phyloP scores from a whole-genome alignment of 1,140 invertebrate genomes.

The Philaenus spumarius region DNA sequence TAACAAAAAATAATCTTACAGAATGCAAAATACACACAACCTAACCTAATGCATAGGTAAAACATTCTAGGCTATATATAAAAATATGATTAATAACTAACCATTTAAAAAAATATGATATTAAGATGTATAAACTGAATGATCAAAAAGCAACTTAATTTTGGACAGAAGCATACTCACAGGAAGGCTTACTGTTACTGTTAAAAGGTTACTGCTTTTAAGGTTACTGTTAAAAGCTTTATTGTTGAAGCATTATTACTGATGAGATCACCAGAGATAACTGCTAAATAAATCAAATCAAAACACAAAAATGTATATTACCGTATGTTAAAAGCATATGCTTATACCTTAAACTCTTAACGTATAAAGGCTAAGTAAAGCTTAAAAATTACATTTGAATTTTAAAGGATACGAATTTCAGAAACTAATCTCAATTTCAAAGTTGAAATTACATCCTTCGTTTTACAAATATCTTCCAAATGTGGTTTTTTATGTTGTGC shows the following conservation, averaged over 20 bases:
- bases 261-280: background rate
- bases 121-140: no score
- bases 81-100: no score
- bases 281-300: background rate
- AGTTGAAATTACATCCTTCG: background rate
- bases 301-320: background rate
- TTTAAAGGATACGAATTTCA: constrained; percentile 8
- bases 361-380: background rate
- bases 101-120: no score
- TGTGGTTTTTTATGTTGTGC: no score
- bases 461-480: no score
- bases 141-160: no score
- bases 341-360: background rate
- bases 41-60: no score
- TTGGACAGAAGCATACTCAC: no score
- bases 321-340: background rate
- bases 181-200: no score
- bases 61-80: no score
- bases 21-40: no score
- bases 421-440: constrained; percentile 7
- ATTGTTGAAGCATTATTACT: background rate
- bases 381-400: background rate
- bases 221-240: background rate
- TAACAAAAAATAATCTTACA: no score
- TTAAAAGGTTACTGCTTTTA: background rate